Percentiles rank a stretch among this genome's conserved stretches.
These are phyloP conservation scores for Brachypteracias leptosomus DNA, from an alignment of 2,113 vertebrate species.

Conservation along the genomic window DNA sequence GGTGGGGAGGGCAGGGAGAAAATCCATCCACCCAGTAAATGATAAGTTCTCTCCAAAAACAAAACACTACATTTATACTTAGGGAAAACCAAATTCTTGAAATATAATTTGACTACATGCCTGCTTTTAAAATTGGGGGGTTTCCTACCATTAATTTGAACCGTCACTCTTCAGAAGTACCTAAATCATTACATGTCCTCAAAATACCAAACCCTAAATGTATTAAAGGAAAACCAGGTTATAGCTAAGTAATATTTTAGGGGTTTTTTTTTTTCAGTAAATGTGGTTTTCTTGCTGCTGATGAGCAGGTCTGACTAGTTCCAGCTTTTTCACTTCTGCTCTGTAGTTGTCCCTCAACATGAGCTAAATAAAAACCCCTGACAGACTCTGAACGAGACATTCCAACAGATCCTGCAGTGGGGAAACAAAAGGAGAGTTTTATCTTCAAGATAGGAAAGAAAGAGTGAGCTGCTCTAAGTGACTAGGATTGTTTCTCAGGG, in stretches of 20 bases:
- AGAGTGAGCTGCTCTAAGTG: not conserved
- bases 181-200: not conserved
- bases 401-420: not conserved
- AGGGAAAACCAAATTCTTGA: not conserved
- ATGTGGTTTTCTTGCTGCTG: not conserved
- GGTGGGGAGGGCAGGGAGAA: not conserved
- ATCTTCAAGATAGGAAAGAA: not conserved
- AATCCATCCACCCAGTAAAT: not conserved
- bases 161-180: not conserved
- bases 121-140: not conserved
- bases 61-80: not conserved
- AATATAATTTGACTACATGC: not conserved
- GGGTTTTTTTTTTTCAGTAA: not conserved
- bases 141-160: not conserved
- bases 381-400: not conserved
- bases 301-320: not conserved
- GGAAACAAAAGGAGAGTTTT: constrained; percentile 18
- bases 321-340: not conserved
- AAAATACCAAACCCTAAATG: not conserved
- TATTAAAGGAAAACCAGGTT: not conserved
- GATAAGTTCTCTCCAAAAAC: not conserved
- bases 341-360: not conserved
- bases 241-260: not conserved
- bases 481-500: not conserved
- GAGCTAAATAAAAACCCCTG: not conserved